Evolutionary conservation across 30 jellyfish, hydroid and myxozoan species (phyloP), one percentile per base, ranked within the genome.

Genomic region (Hydractinia symbiolongicarpus): DNA sequence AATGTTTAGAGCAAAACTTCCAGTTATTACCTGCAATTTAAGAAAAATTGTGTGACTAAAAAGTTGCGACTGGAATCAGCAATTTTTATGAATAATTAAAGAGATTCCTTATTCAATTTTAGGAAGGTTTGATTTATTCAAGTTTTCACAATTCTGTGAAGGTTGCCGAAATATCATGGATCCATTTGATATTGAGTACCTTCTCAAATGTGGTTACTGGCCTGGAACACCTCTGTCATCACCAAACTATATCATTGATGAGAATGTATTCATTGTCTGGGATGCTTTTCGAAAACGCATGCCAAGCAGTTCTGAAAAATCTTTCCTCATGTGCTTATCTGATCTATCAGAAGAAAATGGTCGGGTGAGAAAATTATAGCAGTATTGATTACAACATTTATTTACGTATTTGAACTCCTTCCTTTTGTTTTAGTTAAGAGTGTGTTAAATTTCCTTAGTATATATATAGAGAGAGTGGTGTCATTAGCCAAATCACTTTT

Each of bases 221-320:
- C 87, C 87, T 11, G 87, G 87, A 30, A 79, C 58, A 56, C 76
- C 73, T 21, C 73, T 30, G 10, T 50, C 54, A 15, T 20, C 53
- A 15, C 51, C 51, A 10, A 54, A 71, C 40, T 79, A 50, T 20
- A 17, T 79, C 21, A 9, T 79, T 44, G 81, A 61, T 40, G 87
- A 79, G 16, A 72, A 79, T 14, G 60, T 79, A 51, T 79, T 79
- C 66, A 10, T 20, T 20, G 54, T 79, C 14, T 61, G 83, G 83
- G 87, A 79, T 51, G 58, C 54, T 20, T 55, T 79, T 20, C 77
- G 74, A 50, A 49, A 71, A 19, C 58, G 50, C 82, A 79, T 79
- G 87, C 87, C 87, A 10, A 83, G 87, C 19, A 79, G 82, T 13
- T 79, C 87, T n/a, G 87, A 79, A 57, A 15, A 67, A 30, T 71